Evolutionary conservation across 2,888 invertebrate genomes (phyloP), one percentile per base, ranked within the genome.

Genomic region (Plusia festucae): DNA sequence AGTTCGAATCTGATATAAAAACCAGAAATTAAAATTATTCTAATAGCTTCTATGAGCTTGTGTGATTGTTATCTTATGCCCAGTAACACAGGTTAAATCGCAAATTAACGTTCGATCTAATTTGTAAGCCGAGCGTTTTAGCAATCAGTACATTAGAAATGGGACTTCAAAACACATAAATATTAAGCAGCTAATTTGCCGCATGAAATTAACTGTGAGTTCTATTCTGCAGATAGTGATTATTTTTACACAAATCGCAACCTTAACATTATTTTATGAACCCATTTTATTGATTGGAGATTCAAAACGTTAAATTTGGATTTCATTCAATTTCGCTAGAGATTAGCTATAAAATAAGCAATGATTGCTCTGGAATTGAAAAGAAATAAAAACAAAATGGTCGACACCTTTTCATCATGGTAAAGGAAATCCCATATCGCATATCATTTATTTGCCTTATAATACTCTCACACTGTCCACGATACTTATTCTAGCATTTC

Each of bases 381-480:
- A n/a, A 53, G 73, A 74, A 57, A 73, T 70, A 63, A 70, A 74
- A 72, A 58, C 60, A 76, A 81, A 74, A 79, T 65, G 65, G 58
- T 57, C 54, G 59, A 56, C 54, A 60, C 55, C 57, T 53, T 78
- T 66, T 78, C 67, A 69, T 77, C 69, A 73, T 85, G 83, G 81
- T 75, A 70, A 55, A 65, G 65, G 53, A 73, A 66, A 81, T 76
- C 83, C 82, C 79, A 82, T 80, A 79, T 84, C 81, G 79, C 80
- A 78, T 70, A 71, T 79, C 79, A 64, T 79, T 78, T 79, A 73
- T 71, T 76, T 61, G 53, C 65, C 70, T 69, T 78, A 60, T 73
- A 53, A 77, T 75, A 75, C 65, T 54, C 18, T 55, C 52, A 49
- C 27, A 22, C 32, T 54, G 53, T 63, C 60, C 24, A 58, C 63